Base-by-base conservation (phyloP, 2,797 vertebrate species). In the Leptatherina wallacei region DNA sequence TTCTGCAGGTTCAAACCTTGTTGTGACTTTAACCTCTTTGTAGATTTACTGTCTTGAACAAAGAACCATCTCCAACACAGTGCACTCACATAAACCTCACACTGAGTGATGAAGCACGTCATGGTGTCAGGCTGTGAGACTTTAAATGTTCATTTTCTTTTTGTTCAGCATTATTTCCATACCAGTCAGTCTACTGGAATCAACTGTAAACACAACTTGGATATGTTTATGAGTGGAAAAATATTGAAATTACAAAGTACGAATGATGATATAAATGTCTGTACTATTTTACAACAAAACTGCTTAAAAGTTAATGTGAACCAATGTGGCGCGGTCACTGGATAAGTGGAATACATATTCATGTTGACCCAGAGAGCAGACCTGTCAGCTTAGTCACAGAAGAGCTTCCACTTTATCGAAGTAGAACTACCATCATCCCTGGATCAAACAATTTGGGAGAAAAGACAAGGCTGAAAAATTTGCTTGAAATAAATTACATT, bases 271-370 rank as follows among this genome's bases (percentile, higher is more conserved):
- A 38, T 3, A 38, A 38, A 38, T 38, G 36, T 4, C 36, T 38
- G 2, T 38, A 10, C 36, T 38, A 2, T 12, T 5, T 42, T 42
- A 13, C 40, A 16, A 42, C 40, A 18, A 12, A 42, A 42, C 40
- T 42, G 40, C 11, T 16, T 4, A 16, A 42, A 42, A 42, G 14
- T 42, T 91, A 88, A 93, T 92, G 89, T 63, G 89, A 91, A 91
- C 89, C 90, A 91, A 91, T 93, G 57, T 61, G 58, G 70, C 84
- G 86, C 88, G 85, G 76, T 88, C 85, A 87, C 75, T 59, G 74
- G 75, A 69, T 86, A 82, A 89, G 68, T 87, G 76, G 57, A 81
- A 83, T 67, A 68, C 73, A 79, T 72, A 88, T 91, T 87, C 73
- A 86, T 84, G 63, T 84, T 83, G 56, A 84, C 73, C 54, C 36